These are phyloP conservation scores for Tragelaphus strepsiceros DNA, from an alignment of 2,113 vertebrate genomes.

Conservation along the genomic window DNA sequence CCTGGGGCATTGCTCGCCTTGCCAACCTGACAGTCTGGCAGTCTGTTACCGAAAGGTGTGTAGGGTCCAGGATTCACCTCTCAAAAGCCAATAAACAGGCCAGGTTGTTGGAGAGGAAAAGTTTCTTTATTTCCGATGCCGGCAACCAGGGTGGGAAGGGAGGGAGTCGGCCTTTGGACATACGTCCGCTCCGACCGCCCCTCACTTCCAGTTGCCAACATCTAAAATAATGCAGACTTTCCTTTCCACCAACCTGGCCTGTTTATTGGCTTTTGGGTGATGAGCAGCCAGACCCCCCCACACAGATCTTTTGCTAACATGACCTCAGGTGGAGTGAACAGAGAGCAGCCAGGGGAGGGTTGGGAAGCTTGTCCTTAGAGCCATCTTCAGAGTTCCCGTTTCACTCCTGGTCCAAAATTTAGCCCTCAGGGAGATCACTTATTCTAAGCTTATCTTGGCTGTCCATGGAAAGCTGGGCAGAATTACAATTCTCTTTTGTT, in stretches of 20 bases:
- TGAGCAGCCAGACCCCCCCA: neutral
- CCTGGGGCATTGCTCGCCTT: neutral
- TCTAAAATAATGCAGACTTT: neutral
- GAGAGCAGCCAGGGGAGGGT: neutral
- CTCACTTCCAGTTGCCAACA: neutral
- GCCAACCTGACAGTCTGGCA: neutral
- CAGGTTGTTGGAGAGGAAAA: neutral
- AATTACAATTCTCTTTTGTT: neutral
- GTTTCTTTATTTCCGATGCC: neutral
- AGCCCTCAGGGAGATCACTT: neutral
- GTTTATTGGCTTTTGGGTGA: neutral
- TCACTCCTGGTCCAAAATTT: neutral
- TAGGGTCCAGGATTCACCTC: neutral
- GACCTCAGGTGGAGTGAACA: neutral
- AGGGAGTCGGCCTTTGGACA: neutral
- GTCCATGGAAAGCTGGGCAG: too few species aligned
- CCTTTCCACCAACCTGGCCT: neutral
- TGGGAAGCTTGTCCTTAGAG: neutral
- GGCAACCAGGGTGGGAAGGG: neutral
- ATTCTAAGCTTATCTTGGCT: neutral
- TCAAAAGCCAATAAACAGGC: neutral
- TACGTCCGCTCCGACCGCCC: fast-evolving
- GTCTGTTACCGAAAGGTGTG: neutral
- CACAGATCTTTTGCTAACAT: neutral
- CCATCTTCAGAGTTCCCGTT: neutral